These are phyloP conservation scores for Heliconius hewitsoni DNA, from an alignment of 1,140 invertebrate species.

Conservation along the genomic window DNA sequence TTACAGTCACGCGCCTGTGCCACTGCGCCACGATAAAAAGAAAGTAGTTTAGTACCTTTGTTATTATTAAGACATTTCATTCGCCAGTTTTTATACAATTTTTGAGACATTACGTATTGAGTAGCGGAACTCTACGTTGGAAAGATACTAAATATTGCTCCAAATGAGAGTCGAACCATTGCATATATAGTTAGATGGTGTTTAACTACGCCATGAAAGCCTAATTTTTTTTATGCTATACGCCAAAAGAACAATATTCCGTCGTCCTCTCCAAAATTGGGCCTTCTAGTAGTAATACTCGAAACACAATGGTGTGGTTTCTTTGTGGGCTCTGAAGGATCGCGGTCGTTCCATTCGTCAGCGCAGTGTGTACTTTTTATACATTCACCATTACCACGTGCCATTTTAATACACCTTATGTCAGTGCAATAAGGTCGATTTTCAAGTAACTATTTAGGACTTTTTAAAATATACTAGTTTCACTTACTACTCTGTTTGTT, in stretches of 20 bases:
- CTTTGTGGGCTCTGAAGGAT: constrained; percentile 48
- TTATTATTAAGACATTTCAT: no score
- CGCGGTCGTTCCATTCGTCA: constrained; percentile 45
- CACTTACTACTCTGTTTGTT: constrained; percentile 29
- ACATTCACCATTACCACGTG: constrained; percentile 40
- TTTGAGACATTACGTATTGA: no score
- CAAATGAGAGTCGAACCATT: no score
- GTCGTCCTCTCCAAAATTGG: not conserved
- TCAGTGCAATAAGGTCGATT: constrained; percentile 16
- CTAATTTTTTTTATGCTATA: not conserved
- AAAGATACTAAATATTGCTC: no score
- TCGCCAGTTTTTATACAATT: no score
- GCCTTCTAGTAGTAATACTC: constrained; percentile 42
- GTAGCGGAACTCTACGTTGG: no score
- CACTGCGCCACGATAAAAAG: no score
- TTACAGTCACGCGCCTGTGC: no score
- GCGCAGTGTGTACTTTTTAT: constrained; percentile 42
- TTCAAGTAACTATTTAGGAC: not conserved
- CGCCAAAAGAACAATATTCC: not conserved
- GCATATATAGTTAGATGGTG: no score
- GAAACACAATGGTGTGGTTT: constrained; percentile 46
- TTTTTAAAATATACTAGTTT: constrained; percentile 34
- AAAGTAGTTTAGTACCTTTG: no score
- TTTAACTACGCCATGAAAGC: no score
- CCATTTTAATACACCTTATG: constrained; percentile 4